These are phyloP conservation scores for Callorhinus ursinus DNA, from an alignment of 2,113 vertebrate species.

Conservation along the genomic window DNA sequence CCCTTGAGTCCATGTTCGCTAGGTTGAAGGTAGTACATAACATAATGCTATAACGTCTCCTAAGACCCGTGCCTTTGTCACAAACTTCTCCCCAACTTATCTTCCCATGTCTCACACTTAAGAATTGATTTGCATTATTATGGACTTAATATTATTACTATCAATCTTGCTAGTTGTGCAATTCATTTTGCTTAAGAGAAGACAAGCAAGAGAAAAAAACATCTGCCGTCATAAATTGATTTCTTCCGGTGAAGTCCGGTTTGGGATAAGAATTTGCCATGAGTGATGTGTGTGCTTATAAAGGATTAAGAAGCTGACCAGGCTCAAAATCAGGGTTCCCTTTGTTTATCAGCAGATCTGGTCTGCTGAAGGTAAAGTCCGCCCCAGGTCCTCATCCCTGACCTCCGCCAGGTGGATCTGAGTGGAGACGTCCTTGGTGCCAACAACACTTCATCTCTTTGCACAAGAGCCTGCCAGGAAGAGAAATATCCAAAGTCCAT, in stretches of 20 bases:
- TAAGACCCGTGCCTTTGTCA: neutral
- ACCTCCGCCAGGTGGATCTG: conserved; percentile 60
- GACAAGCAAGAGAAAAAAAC: conserved; percentile 66
- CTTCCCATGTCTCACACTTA: neutral
- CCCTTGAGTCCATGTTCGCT: neutral
- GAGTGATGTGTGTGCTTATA: conserved; percentile 62
- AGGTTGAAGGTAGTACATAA: neutral
- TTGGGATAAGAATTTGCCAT: conserved; percentile 64
- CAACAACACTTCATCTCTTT: neutral
- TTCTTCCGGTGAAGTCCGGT: conserved; percentile 62
- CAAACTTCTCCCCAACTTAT: neutral
- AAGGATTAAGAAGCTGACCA: conserved; percentile 64
- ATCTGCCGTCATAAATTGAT: conserved; percentile 61
- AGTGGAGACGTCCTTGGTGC: neutral
- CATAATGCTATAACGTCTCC: neutral
- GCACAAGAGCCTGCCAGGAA: conserved; percentile 64
- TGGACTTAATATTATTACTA: conserved; percentile 46
- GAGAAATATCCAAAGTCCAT: conserved; percentile 74
- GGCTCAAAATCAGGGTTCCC: conserved; percentile 18
- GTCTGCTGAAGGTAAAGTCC: conserved; percentile 55
- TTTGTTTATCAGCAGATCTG: conserved; percentile 67
- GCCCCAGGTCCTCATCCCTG: neutral
- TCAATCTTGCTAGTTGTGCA: conserved; percentile 46
- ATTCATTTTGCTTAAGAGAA: conserved; percentile 61
- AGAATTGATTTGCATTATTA: conserved; percentile 55